Evolutionary conservation across 23 tunicate genomes (phyloP).

Genomic region (Corella eumyota): DNA sequence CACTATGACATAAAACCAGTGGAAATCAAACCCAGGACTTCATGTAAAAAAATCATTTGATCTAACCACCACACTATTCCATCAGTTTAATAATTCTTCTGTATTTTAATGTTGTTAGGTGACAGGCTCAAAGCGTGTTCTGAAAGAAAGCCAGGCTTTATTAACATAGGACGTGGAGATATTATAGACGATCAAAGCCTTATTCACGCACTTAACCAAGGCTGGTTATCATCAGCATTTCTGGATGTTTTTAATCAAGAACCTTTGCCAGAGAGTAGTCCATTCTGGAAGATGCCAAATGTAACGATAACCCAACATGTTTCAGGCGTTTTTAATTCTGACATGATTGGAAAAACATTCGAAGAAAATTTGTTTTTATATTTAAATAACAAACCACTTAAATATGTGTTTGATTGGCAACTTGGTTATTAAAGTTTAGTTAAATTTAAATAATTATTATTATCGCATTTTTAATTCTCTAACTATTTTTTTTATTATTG

Average conservation of each 20-base stretch:
- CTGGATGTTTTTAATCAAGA: slow-evolving; percentile 35
- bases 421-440: slow-evolving; percentile 2
- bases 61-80: too few species aligned
- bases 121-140: slow-evolving; percentile 14
- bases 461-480: too few species aligned
- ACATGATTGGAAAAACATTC: neutral
- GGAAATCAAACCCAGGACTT: too few species aligned
- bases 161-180: slow-evolving; percentile 37
- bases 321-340: neutral
- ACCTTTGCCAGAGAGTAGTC: slow-evolving; percentile 17
- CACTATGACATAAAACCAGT: too few species aligned
- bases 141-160: slow-evolving; percentile 12
- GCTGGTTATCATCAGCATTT: slow-evolving; percentile 20
- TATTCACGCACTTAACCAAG: slow-evolving; percentile 13
- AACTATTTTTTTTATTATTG: too few species aligned
- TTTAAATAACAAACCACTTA: slow-evolving; percentile 1
- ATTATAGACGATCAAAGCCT: slow-evolving; percentile 18
- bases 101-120: too few species aligned
- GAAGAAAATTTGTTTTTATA: slow-evolving; percentile 14
- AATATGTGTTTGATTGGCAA: slow-evolving; percentile 13
- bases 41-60: too few species aligned
- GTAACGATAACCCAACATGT: slow-evolving; percentile 34
- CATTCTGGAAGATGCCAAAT: slow-evolving; percentile 26
- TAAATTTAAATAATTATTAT: too few species aligned
- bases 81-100: too few species aligned